Conservation (phyloP, 2,888 invertebrate genomes). For the Nomada goodeniana region DNA sequence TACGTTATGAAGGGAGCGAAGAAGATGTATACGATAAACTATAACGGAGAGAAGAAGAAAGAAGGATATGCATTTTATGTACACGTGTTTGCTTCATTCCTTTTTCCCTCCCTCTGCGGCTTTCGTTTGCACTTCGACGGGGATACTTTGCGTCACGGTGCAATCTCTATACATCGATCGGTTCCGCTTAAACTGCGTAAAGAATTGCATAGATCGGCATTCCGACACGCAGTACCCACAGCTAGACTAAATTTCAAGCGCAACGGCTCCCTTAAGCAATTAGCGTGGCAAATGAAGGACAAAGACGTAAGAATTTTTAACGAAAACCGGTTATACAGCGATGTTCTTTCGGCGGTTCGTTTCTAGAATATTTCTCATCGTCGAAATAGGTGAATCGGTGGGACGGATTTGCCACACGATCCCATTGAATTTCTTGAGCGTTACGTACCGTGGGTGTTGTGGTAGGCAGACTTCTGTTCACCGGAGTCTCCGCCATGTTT, state of each 20-base stretch:
- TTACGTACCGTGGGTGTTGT: conserved; percentile 52
- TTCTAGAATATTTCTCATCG: too few relatives aligned
- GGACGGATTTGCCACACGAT: conserved; percentile 3
- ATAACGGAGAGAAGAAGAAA: neutral
- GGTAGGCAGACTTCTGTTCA: conserved; percentile 51
- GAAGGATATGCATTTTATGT: neutral
- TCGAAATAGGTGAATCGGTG: conserved; percentile 22
- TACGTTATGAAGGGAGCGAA: conserved; percentile 68
- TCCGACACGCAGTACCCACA: conserved; percentile 61
- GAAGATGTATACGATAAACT: conserved; percentile 51
- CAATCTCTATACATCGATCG: conserved; percentile 54
- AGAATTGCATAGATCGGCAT: conserved; percentile 45
- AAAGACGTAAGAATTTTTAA: conserved; percentile 57
- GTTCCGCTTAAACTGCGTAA: conserved; percentile 38
- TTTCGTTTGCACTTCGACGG: conserved; percentile 45
- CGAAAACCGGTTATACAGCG: conserved; percentile 51
- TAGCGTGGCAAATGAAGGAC: conserved; percentile 64
- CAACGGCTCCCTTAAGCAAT: conserved; percentile 65
- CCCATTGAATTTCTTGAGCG: neutral
- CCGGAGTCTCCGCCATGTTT: conserved; percentile 59
- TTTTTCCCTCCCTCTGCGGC: conserved; percentile 30
- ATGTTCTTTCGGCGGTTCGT: conserved; percentile 9
- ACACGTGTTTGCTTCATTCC: neutral
- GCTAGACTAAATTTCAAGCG: conserved; percentile 66
- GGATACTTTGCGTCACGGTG: conserved; percentile 11